Conservation (phyloP, 2,797 vertebrate genomes). For the Malurus leucopterus region DNA sequence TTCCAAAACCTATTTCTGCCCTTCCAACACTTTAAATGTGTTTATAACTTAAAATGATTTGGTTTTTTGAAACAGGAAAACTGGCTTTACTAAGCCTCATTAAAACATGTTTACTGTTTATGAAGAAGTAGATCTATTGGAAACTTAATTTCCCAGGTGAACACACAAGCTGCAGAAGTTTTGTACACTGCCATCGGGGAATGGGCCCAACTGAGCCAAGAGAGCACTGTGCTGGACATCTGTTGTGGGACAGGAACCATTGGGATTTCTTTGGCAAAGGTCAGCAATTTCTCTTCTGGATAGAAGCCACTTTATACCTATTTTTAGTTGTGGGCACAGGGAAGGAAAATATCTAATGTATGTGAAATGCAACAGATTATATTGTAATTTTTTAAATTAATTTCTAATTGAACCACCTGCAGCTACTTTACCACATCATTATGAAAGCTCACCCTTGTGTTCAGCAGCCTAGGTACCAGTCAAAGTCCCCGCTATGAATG, state of each 20-base stretch:
- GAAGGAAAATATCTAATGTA: not conserved
- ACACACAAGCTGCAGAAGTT: conserved; percentile 90
- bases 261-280: conserved; percentile 91
- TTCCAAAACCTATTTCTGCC: not conserved
- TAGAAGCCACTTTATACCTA: not conserved
- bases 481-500: accelerated
- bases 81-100: not conserved
- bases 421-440: not conserved
- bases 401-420: not conserved
- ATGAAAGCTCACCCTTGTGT: not conserved
- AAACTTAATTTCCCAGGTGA: conserved; percentile 75
- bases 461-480: not conserved
- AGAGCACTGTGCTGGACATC: conserved; percentile 88
- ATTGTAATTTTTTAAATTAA: not conserved
- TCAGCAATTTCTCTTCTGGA: conserved; percentile 3
- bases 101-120: not conserved
- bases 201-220: conserved; percentile 86
- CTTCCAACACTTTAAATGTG: not conserved
- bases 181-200: conserved; percentile 88
- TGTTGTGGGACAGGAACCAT: conserved; percentile 97
- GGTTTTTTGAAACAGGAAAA: not conserved
- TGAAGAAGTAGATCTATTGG: not conserved
- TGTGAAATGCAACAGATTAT: not conserved
- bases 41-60: accelerated
- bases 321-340: not conserved